Base-by-base conservation (phyloP, 2,797 vertebrate genomes). In the Acrossocheilus fasciatus region DNA sequence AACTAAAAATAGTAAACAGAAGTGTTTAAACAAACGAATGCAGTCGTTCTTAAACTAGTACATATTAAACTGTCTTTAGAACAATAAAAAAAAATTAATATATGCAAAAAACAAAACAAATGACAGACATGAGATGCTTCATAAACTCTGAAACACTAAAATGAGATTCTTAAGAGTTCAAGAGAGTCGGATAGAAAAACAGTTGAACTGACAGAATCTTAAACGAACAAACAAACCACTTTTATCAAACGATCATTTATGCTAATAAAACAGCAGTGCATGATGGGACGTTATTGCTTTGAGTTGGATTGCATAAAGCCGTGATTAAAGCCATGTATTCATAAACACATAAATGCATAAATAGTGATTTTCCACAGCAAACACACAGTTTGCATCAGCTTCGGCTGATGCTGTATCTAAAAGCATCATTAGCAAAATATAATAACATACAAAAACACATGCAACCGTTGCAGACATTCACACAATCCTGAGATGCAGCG, bases 221-320 rank as follows among this genome's bases (percentile, higher is more conserved):
- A 47, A 20, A 47, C 1, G 0, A 45, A 73, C 23, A n/a, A 59
- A 30, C 4, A 34, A 10, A 62, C n/a, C 57, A 62, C n/a, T 14
- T 26, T 62, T 17, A 10, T 75, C 4, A 50, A 52, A 75, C 1
- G 0, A 36, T 54, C 6, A 36, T 54, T 30, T 76, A 36, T 36
- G 47, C 17, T 36, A 36, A 54, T 76, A 36, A 66, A 36, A 76
- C 74, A 23, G 26, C 45, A 74, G 47, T 76, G 74, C 74, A 39
- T 77, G 50, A 76, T 52, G 50, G 34, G 34, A 39, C 30, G 2
- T 18, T 75, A 75, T 76, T 54, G 50, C 74, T 54, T 34, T 54
- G 50, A 76, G 17, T 2, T 36, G 18, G 15, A 76, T 54, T 54
- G 30, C 74, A 75, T 52, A 30, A 66, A 66, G 62, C 62, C 2